A percentile compares a stretch with the other conserved stretches of the same genome.
Evolutionary conservation across 2,888 invertebrate genomes (phyloP).

Genomic region (Megalurothrips usitatus): DNA sequence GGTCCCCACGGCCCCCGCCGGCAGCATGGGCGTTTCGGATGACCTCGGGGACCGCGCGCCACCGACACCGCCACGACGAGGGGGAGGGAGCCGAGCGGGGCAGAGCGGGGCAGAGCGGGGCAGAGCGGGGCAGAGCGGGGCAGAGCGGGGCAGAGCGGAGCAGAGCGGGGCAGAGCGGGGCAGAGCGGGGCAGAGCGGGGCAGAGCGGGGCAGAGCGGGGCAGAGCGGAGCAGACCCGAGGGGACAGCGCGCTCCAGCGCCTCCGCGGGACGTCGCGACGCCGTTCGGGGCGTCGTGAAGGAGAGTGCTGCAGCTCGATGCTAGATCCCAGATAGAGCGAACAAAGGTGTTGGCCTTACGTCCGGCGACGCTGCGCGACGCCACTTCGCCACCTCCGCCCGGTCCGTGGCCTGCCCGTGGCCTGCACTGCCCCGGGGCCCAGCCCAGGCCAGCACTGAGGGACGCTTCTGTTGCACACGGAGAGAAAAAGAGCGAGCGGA

Average conservation of each 20-base stretch:
- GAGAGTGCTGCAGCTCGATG: not conserved
- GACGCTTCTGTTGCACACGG: not conserved
- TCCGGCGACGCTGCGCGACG: not conserved
- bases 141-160: too few species aligned
- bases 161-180: too few species aligned
- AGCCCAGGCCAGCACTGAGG: not conserved
- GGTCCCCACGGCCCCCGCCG: not conserved
- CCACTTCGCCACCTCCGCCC: conserved; percentile 4
- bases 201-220: too few species aligned
- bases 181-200: too few species aligned
- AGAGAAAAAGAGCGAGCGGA: not conserved
- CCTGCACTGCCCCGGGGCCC: not conserved
- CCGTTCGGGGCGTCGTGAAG: not conserved
- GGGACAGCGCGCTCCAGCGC: not conserved
- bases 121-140: too few species aligned
- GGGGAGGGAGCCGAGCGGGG: too few species aligned
- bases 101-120: too few species aligned
- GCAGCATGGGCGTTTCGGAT: conserved; percentile 7
- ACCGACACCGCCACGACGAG: too few species aligned
- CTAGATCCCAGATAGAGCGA: conserved; percentile 26
- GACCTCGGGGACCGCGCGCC: conserved; percentile 1
- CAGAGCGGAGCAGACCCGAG: not conserved
- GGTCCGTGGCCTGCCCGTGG: not conserved
- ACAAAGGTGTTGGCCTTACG: not conserved
- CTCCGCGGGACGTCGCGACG: not conserved